A percentile compares a stretch with the other conserved stretches of the same genome.
These are phyloP conservation scores for Exocentrus adspersus DNA, from an alignment of 2,888 invertebrate genomes.

Conservation along the genomic window DNA sequence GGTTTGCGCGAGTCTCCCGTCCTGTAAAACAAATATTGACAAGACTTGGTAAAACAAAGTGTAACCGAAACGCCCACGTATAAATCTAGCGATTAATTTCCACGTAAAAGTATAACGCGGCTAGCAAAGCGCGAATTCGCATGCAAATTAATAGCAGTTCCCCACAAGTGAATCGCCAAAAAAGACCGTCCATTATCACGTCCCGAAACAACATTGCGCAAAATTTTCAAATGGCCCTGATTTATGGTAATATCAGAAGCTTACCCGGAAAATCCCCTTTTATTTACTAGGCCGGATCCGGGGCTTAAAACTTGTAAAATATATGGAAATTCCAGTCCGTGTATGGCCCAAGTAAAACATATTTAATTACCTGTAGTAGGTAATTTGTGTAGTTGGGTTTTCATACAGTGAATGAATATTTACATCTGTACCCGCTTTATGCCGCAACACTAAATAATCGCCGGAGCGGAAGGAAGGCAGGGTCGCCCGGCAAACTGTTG, in stretches of 20 bases:
- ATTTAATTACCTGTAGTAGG: conserved; percentile 50
- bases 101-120: background rate
- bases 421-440: conserved; percentile 47
- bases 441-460: conserved; percentile 51
- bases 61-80: background rate
- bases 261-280: conserved; percentile 38
- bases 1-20: background rate
- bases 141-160: conserved; percentile 17
- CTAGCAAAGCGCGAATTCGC: conserved; percentile 7
- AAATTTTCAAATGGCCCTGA: conserved; percentile 24
- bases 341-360: conserved; percentile 48
- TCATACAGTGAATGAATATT: conserved; percentile 51
- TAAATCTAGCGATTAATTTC: conserved; percentile 2
- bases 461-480: conserved; percentile 47
- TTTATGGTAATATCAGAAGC: conserved; percentile 32
- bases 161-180: conserved; percentile 19
- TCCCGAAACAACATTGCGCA: conserved; percentile 3
- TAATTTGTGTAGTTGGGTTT: conserved; percentile 48
- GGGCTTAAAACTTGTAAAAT: conserved; percentile 43
- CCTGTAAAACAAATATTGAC: background rate
- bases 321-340: conserved; percentile 26
- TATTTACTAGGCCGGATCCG: conserved; percentile 41
- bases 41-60: background rate
- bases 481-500: conserved; percentile 50
- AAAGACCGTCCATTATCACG: conserved; percentile 12